Evolutionary conservation across 2,888 invertebrate genomes (phyloP).

Genomic region (Anarsia innoxiella): DNA sequence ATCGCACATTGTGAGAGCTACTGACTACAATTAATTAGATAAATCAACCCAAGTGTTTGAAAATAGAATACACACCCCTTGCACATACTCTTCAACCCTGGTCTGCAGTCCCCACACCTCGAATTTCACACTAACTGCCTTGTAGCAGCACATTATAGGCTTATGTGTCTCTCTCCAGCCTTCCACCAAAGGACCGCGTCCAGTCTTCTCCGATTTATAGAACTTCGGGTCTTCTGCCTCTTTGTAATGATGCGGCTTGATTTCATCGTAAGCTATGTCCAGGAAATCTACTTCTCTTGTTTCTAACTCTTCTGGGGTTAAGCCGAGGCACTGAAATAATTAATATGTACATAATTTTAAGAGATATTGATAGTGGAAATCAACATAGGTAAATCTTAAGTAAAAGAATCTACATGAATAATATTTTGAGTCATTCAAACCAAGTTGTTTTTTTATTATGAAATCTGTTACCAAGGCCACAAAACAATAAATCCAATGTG

Average conservation of each 20-base stretch:
- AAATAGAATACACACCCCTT: conserved; percentile 83
- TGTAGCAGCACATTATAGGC: conserved; percentile 96
- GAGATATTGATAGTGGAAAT: no score
- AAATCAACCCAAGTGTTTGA: no score
- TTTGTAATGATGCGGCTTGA: conserved; percentile 91
- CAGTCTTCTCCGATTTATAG: conserved; percentile 88
- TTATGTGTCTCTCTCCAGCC: conserved; percentile 84
- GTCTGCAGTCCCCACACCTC: conserved; percentile 96
- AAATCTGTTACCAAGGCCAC: no score
- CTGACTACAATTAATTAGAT: no score
- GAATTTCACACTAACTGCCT: conserved; percentile 88
- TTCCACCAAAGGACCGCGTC: conserved; percentile 87
- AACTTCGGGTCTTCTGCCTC: conserved; percentile 91
- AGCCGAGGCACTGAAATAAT: conserved; percentile 80
- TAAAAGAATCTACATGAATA: no score
- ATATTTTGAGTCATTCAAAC: no score
- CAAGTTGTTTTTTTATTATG: no score
- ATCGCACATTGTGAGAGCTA: no score
- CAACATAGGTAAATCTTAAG: no score
- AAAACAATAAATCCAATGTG: no score
- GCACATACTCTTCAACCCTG: conserved; percentile 90
- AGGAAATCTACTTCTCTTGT: conserved; percentile 84
- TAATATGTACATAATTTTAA: no score
- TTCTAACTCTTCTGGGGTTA: conserved; percentile 82
- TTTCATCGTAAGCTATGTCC: conserved; percentile 92